Percentiles rank a stretch among this genome's conserved stretches.
phyloP scores from a whole-genome alignment of 92 coral and sea anemone genomes.

The Epizoanthus illoricatus region DNA sequence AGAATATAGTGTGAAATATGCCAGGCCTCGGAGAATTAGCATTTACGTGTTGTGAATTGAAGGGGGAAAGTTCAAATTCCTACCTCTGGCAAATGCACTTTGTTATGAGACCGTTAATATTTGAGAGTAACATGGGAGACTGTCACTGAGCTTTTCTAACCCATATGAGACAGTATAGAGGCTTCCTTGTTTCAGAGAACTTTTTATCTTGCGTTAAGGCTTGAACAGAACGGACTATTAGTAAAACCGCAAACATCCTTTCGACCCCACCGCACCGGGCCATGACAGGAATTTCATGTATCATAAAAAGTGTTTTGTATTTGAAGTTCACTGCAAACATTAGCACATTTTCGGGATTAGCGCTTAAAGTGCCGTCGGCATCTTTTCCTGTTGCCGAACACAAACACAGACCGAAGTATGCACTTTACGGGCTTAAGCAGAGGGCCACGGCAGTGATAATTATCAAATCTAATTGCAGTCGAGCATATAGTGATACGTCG shows the following conservation, averaged over 20 bases:
- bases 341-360: conserved; percentile 20
- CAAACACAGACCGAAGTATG: conserved; percentile 23
- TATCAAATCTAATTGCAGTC: neutral
- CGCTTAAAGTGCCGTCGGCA: conserved; percentile 28
- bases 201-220: neutral
- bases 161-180: neutral
- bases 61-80: conserved; percentile 23
- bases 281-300: conserved; percentile 19
- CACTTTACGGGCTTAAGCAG: conserved; percentile 32
- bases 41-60: neutral
- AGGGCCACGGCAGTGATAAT: neutral
- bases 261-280: conserved; percentile 11
- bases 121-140: neutral
- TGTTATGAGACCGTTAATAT: neutral
- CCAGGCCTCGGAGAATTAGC: conserved; percentile 3
- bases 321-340: conserved; percentile 33
- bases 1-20: neutral
- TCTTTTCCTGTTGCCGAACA: neutral
- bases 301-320: conserved; percentile 25
- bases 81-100: neutral
- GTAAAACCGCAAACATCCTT: conserved; percentile 13
- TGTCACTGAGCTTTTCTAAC: neutral
- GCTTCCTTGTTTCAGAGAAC: neutral
- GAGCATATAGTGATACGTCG: neutral
- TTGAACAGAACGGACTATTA: conserved; percentile 17